A percentile compares a stretch with the other conserved stretches of the same genome.
Evolutionary conservation across 1,140 invertebrate genomes (phyloP).

Genomic region (Cydia strobilella): DNA sequence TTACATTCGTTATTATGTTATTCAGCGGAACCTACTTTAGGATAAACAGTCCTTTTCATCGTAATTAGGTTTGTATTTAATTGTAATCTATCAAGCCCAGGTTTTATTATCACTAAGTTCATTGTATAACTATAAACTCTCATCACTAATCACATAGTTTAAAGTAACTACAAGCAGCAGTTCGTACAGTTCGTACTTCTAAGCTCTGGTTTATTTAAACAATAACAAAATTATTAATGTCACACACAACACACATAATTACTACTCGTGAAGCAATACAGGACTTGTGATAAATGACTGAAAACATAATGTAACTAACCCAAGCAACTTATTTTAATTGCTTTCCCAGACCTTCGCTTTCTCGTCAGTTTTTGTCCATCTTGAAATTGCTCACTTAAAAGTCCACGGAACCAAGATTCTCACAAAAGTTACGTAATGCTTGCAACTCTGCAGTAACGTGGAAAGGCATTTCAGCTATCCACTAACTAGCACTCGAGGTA

Average conservation of each 20-base stretch:
- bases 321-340: neutral
- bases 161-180: too few relatives aligned
- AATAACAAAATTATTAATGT: too few relatives aligned
- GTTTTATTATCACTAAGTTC: too few relatives aligned
- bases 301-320: neutral
- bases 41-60: neutral
- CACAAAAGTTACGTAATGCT: slow-evolving; percentile 21
- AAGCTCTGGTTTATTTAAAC: too few relatives aligned
- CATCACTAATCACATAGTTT: too few relatives aligned
- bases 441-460: slow-evolving; percentile 21
- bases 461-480: slow-evolving; percentile 16
- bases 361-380: slow-evolving; percentile 19
- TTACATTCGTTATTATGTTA: neutral
- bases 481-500: slow-evolving; percentile 28
- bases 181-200: too few relatives aligned
- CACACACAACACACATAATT: too few relatives aligned
- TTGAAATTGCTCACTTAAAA: slow-evolving; percentile 21
- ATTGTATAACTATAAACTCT: too few relatives aligned
- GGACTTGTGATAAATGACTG: neutral
- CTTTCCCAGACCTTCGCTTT: slow-evolving; percentile 13
- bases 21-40: neutral
- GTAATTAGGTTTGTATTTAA: too few relatives aligned
- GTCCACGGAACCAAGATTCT: slow-evolving; percentile 19
- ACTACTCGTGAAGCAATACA: too few relatives aligned
- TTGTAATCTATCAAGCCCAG: too few relatives aligned